These are phyloP conservation scores for Parauchenoglanis punctatus DNA, from an alignment of 2,797 vertebrate species.

Conservation along the genomic window DNA sequence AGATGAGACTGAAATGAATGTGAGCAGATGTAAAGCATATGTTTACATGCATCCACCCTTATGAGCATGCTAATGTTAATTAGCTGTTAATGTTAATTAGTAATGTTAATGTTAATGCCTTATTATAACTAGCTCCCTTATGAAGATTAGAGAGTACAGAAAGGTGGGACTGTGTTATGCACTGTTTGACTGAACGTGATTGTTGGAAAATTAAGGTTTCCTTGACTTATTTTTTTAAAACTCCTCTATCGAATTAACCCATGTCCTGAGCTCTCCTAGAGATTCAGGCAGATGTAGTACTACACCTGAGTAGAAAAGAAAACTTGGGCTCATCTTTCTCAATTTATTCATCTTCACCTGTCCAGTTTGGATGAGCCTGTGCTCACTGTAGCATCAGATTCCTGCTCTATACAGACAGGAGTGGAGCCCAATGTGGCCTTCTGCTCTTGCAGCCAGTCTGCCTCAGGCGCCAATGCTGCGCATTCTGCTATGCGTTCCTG, in stretches of 20 bases:
- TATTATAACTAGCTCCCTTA: background rate
- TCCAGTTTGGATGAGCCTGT: background rate
- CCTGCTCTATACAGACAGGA: background rate
- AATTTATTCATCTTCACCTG: background rate
- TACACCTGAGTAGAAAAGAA: background rate
- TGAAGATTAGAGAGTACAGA: background rate
- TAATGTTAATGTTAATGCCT: no score
- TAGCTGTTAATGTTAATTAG: background rate
- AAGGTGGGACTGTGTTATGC: background rate
- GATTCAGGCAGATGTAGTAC: background rate
- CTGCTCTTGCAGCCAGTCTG: background rate
- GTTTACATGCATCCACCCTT: background rate
- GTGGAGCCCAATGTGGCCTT: background rate
- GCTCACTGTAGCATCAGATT: background rate
- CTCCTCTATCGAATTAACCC: background rate
- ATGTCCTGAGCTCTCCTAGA: background rate
- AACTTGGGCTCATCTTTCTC: background rate
- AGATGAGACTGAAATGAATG: slow-evolving; percentile 5
- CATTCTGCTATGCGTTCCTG: background rate
- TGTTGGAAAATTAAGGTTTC: background rate
- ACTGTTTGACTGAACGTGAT: background rate
- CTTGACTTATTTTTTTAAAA: no score
- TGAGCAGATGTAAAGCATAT: background rate
- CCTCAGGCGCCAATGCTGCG: background rate
- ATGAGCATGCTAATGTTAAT: slow-evolving; percentile 10